Evolutionary conservation across 1,140 invertebrate genomes (phyloP).

Genomic region (Heliconius eleuchia): DNA sequence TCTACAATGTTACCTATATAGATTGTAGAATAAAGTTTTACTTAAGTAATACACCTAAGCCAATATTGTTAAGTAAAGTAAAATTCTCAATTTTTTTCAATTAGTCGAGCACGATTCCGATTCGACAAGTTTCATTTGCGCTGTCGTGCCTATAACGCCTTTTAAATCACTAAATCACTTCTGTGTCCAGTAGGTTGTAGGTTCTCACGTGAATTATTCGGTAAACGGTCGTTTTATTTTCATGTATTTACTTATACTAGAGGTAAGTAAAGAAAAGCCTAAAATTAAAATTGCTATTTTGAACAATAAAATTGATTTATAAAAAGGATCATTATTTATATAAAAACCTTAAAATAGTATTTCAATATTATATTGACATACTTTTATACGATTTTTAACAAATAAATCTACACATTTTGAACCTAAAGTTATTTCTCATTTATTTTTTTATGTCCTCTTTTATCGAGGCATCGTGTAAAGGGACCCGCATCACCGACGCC

Average conservation of each 20-base stretch:
- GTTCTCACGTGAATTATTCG: slow-evolving; percentile 1
- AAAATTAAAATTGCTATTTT: too few relatives aligned
- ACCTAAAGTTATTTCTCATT: background rate
- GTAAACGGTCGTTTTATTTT: background rate
- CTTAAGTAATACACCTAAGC: background rate
- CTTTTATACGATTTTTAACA: background rate
- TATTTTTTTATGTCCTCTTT: background rate
- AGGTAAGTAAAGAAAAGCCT: background rate
- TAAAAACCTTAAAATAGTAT: too few relatives aligned
- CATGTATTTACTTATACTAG: background rate
- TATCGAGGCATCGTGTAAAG: background rate
- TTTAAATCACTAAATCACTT: background rate
- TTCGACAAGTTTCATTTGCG: background rate
- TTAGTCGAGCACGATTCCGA: background rate
- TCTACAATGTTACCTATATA: too few relatives aligned
- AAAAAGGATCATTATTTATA: background rate
- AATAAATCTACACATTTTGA: background rate
- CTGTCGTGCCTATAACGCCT: background rate
- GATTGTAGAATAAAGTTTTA: too few relatives aligned
- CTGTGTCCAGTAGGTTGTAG: background rate
- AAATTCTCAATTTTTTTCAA: background rate
- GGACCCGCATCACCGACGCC: background rate
- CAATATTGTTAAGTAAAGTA: background rate
- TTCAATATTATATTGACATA: background rate
- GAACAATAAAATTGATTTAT: background rate